Evolutionary conservation across 2,113 vertebrate genomes (phyloP), one percentile per base, ranked within the genome.

Genomic region (Apistogramma diplotaenia): DNA sequence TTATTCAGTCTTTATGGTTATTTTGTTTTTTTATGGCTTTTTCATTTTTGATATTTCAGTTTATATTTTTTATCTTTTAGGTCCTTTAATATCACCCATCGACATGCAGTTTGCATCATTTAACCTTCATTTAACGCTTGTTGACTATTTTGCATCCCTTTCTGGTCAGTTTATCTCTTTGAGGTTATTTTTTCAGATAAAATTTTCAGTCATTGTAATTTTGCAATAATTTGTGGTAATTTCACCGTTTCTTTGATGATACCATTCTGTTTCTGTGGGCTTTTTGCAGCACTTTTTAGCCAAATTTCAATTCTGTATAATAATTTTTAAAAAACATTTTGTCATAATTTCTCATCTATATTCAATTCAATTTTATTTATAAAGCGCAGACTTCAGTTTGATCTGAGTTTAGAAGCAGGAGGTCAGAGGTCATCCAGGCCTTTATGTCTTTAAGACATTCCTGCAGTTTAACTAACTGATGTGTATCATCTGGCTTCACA

Each of bases 31-130:
- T 43, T 1, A 11, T 18, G 61, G 21, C 13, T 65, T 43, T 43
- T 16, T n/a, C 18, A n/a, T 53, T 71, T 2, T 1, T 65, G 61
- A 3, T 43, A 4, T 27, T 23, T 46, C 23, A 19, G 8, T 19
- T 40, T 5, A 65, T 0, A 65, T 0, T 6, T 65, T 10, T 43
- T 3, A 0, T 0, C 2, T 43, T 21, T 65, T 43, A 43, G 35
- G 35, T 43, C 61, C 61, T 13, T 37, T 37, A 11, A 3, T 37
- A 3, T 13, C 12, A 25, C 16, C 3, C 31, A 31, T 65, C 10
- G 25, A 65, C 61, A 43, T 43, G 23, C 1, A 65, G 43, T 25
- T 43, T 3, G 3, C 40, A 46, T 46, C 40, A 16, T 46, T 46
- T 46, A 46, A 46, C 10, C 4, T 13, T 15, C 37, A 40, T 40